phyloP scores from a whole-genome alignment of 2,113 vertebrate genomes.

The Crypturellus undulatus region DNA sequence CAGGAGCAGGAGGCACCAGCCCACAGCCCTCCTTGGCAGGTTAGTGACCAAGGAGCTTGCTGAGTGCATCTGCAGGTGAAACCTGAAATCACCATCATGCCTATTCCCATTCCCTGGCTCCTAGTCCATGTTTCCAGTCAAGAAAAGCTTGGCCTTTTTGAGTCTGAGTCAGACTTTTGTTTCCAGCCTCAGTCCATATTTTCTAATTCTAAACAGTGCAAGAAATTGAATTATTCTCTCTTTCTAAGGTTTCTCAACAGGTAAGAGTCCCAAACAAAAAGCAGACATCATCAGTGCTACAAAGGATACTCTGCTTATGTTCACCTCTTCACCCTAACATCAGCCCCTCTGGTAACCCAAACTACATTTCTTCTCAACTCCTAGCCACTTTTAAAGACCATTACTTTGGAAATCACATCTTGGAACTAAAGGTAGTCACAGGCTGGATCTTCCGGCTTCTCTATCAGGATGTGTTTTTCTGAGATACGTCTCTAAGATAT shows the following conservation, averaged over 20 bases:
- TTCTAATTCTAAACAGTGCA: background rate
- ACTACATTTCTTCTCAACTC: background rate
- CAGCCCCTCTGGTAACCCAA: background rate
- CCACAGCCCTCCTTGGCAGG: background rate
- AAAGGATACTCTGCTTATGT: background rate
- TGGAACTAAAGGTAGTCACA: background rate
- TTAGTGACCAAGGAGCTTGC: background rate
- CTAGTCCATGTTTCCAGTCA: background rate
- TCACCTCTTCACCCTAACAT: background rate
- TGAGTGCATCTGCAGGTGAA: background rate
- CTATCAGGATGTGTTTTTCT: background rate
- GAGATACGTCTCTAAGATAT: background rate
- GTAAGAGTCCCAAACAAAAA: background rate
- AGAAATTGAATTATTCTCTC: background rate
- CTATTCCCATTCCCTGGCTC: background rate
- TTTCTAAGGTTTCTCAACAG: background rate
- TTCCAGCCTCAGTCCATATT: background rate
- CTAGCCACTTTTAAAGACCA: background rate
- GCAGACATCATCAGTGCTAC: background rate
- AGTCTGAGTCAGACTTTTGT: background rate
- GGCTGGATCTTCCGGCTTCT: background rate
- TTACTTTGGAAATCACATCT: background rate
- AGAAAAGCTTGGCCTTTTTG: background rate
- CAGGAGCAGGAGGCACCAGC: background rate
- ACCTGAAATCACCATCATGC: background rate